Conservation (phyloP, 2,113 vertebrate species). For the Lipophrys pholis region DNA sequence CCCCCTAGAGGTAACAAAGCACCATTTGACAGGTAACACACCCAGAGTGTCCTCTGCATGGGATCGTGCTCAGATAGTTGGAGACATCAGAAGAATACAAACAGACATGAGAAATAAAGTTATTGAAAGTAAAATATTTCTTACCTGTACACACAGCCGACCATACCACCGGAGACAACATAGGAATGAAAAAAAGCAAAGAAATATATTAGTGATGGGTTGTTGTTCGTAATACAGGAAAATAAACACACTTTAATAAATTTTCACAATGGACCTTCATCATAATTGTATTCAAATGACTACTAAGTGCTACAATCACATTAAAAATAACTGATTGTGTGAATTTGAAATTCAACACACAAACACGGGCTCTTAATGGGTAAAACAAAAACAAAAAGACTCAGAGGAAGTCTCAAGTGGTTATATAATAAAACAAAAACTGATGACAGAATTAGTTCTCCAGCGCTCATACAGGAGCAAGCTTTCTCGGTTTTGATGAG, state of each 20-base stretch:
- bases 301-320: background rate
- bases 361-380: no score
- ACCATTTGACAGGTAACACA: constrained; percentile 14
- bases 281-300: background rate
- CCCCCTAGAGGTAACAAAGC: constrained; percentile 75
- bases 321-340: background rate
- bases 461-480: background rate
- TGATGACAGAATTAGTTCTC: background rate
- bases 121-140: constrained; percentile 18
- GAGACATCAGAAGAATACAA: no score
- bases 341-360: background rate
- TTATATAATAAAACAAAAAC: background rate
- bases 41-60: background rate
- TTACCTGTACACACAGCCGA: constrained; percentile 67
- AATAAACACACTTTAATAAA: background rate
- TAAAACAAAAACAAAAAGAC: no score
- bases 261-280: background rate
- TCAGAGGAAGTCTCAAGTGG: no score
- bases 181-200: constrained; percentile 27
- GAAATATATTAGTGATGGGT: constrained; percentile 15
- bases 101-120: background rate
- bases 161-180: constrained; percentile 11
- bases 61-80: background rate
- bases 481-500: background rate
- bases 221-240: background rate